phyloP scores from a whole-genome alignment of 2,888 invertebrate genomes.

The Calliopum simillimum region DNA sequence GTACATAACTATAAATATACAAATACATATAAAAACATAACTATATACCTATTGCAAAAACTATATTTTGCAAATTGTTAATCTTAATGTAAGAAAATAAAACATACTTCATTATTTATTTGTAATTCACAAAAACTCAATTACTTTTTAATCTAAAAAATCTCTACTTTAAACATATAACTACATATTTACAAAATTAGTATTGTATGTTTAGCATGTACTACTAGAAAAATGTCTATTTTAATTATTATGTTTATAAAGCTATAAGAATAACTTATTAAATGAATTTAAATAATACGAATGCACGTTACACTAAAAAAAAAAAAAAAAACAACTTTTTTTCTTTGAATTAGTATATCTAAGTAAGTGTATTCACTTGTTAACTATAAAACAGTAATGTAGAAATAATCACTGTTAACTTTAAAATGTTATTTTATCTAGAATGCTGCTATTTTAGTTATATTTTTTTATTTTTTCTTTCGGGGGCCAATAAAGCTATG shows the following conservation, averaged over 20 bases:
- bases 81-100: slow-evolving; percentile 40
- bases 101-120: background rate
- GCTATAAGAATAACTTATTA: no score
- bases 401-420: background rate
- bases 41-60: slow-evolving; percentile 50
- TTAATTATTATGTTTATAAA: no score
- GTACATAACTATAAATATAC: slow-evolving; percentile 37
- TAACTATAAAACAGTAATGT: background rate
- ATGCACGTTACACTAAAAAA: no score
- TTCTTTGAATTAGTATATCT: slow-evolving; percentile 22
- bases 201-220: slow-evolving; percentile 33
- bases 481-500: slow-evolving; percentile 59
- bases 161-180: slow-evolving; percentile 4
- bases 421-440: slow-evolving; percentile 18
- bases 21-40: slow-evolving; percentile 33
- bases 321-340: no score
- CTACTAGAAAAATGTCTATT: no score
- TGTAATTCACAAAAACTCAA: slow-evolving; percentile 23
- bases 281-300: no score
- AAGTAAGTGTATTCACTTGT: slow-evolving; percentile 41
- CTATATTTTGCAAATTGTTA: slow-evolving; percentile 50
- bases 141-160: slow-evolving; percentile 43
- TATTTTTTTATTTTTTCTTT: slow-evolving; percentile 59
- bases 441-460: slow-evolving; percentile 31
- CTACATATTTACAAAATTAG: slow-evolving; percentile 22